Evolutionary conservation across 2,888 invertebrate genomes (phyloP), one percentile per base, ranked within the genome.

Genomic region (Troglohyphantes excavatus): DNA sequence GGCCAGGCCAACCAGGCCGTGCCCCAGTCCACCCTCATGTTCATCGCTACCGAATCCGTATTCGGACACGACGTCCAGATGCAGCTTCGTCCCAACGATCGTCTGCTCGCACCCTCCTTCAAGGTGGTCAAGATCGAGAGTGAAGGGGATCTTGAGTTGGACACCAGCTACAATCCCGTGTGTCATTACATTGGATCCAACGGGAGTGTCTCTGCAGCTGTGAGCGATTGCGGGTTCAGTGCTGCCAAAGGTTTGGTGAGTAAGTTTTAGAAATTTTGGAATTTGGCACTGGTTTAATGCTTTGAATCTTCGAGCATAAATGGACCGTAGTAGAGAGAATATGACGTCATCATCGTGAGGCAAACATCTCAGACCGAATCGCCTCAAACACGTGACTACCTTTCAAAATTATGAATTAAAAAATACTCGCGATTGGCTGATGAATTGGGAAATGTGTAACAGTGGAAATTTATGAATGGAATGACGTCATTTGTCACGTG

Each of bases 31-130:
- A 13, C 46, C 21, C 53, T 75, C 13, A 21, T 88, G 11, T 59
- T 83, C 23, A 76, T 89, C 3, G 19, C n/a, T 2, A 43, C 82
- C 1, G 70, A 90, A 23, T 90, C 90, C 6, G 43, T 90, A 1
- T 90, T 86, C 11, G 90, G 90, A 13, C 85, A 90, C n/a, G 19
- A n/a, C 23, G 68, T 90, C 11, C 75, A 86, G 19, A 73, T 90
- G 90, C 81, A 82, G 33, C 81, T 90, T 21, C 46, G 23, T 21
- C 79, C 46, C 26, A 90, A 90, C 23, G 23, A 63, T n/a, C 68
- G 43, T 9, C 70, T 90, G 2, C 68, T 81, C 0, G 79, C 90
- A 13, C 82, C 90, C 9, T 79, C 85, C 0, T 81, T 90, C 33
- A 85, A 29, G 13, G 81, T 68, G 0, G 21, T 79, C 29, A 67